These are phyloP conservation scores for Sclerodermus sp. DNA, from an alignment of 2,888 invertebrate genomes.

Conservation along the genomic window DNA sequence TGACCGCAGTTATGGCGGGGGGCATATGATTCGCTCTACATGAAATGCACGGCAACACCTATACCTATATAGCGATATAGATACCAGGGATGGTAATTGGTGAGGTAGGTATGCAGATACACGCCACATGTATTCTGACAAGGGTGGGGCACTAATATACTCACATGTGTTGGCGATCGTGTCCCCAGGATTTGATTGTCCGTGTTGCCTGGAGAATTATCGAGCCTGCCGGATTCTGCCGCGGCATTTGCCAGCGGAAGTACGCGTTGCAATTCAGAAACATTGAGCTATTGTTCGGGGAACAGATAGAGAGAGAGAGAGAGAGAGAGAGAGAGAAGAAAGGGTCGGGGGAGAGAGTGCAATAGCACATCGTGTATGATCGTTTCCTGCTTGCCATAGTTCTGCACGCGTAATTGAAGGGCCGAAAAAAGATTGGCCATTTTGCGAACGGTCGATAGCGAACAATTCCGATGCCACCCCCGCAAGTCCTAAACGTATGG, in stretches of 20 bases:
- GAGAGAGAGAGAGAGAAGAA: too few species aligned
- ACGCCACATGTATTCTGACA: constrained; percentile 41
- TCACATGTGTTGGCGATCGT: constrained; percentile 50
- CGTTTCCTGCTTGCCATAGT: too few species aligned
- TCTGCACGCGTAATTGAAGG: too few species aligned
- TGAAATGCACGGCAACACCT: constrained; percentile 30
- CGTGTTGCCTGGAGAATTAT: constrained; percentile 49
- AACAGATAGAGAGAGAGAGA: too few species aligned
- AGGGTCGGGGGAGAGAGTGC: too few species aligned
- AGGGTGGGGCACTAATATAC: constrained; percentile 41
- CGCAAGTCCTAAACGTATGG: too few species aligned
- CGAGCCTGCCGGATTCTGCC: constrained; percentile 37
- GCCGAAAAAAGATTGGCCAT: too few species aligned
- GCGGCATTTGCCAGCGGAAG: constrained; percentile 35
- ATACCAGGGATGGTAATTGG: constrained; percentile 44
- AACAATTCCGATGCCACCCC: too few species aligned
- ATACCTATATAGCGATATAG: constrained; percentile 16
- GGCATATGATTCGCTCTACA: constrained; percentile 26
- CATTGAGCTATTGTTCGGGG: constrained; percentile 19
- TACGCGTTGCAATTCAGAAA: constrained; percentile 27
- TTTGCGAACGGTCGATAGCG: too few species aligned
- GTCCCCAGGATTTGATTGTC: constrained; percentile 50
- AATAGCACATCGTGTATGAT: too few species aligned
- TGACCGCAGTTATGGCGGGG: constrained; percentile 26
- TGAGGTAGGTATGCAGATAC: constrained; percentile 47